Base-by-base conservation (phyloP, 2,113 vertebrate species). In the Gallinago paraguaiae region DNA sequence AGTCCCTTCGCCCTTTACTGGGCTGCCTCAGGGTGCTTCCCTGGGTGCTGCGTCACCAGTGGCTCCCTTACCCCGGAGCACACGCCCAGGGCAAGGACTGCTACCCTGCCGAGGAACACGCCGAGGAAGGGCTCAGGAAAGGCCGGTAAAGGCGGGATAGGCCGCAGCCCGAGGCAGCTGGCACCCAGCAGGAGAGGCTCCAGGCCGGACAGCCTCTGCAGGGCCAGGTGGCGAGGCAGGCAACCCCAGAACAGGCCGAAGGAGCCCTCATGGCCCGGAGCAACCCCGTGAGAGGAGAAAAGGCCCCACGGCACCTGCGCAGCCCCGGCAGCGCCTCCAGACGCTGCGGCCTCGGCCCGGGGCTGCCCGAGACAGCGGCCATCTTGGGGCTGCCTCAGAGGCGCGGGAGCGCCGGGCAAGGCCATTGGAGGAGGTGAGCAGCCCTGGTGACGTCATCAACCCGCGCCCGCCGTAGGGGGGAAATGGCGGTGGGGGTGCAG, bases 301-400 rank as follows among this genome's bases (percentile, higher is more conserved):
- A 5, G 7, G 2, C 22, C 22, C 22, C 41, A 7, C 2, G 6
- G 11, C 1, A 28, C 7, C 23, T 17, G 1, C n/a, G 20, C 56
- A 6, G n/a, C 12, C 6, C 37, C n/a, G 1, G 8, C 33, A n/a
- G 12, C 17, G 6, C 23, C 65, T 17, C n/a, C 6, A 0, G 1
- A 11, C 1, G 0, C 45, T 8, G 1, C 69, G 0, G 3, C 43
- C 22, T 48, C 80, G 19, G 57, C 20, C 74, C 2, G 0, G 0
- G 2, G 1, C 48, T 1, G 1, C 10, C 13, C 15, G 10, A 1
- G 2, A 2, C 28, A 9, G 50, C 81, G 1, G 75, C 94, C 85
- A 91, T 86, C 3, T 43, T 70, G 64, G 7, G 3, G 15, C 81
- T 46, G 46, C 87, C 45, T n/a, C 24, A 0, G 45, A 7, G 71